A percentile compares a stretch with the other conserved stretches of the same genome.
phyloP scores from a whole-genome alignment of 2,113 vertebrate species.

The Apteryx owenii region DNA sequence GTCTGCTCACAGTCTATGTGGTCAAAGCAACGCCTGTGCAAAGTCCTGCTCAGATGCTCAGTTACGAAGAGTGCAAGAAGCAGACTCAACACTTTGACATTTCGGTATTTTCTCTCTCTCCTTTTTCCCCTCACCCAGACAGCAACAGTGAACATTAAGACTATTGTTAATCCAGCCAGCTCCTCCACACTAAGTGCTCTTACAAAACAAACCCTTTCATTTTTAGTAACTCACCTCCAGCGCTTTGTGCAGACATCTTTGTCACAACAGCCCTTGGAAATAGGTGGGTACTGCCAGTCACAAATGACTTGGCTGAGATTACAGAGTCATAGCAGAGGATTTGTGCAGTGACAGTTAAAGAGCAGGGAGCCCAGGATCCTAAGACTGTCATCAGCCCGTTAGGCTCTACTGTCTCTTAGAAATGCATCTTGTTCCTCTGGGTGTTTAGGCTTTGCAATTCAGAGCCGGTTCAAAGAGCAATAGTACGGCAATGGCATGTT shows the following conservation, averaged over 20 bases:
- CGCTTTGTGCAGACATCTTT: not conserved
- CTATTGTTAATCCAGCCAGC: not conserved
- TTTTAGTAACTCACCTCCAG: not conserved
- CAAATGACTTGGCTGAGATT: not conserved
- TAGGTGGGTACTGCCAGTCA: not conserved
- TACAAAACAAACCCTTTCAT: not conserved
- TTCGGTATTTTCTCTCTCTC: not conserved
- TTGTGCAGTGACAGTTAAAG: not conserved
- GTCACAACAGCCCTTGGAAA: not conserved
- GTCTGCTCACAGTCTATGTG: not conserved
- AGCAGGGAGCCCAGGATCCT: not conserved
- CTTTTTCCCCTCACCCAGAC: not conserved
- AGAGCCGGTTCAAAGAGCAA: not conserved
- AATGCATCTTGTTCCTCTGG: not conserved
- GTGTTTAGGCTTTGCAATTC: not conserved
- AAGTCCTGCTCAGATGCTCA: rapidly evolving
- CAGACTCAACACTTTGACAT: not conserved
- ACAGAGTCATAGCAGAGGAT: not conserved
- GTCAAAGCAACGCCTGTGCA: rapidly evolving
- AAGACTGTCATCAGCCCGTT: not conserved
- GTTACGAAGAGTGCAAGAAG: not conserved
- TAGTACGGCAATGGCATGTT: not conserved
- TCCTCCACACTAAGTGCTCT: not conserved
- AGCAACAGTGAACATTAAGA: not conserved
- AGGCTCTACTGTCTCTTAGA: not conserved